phyloP scores from a whole-genome alignment of 1,140 invertebrate genomes.

The Xylocopa sonorina region DNA sequence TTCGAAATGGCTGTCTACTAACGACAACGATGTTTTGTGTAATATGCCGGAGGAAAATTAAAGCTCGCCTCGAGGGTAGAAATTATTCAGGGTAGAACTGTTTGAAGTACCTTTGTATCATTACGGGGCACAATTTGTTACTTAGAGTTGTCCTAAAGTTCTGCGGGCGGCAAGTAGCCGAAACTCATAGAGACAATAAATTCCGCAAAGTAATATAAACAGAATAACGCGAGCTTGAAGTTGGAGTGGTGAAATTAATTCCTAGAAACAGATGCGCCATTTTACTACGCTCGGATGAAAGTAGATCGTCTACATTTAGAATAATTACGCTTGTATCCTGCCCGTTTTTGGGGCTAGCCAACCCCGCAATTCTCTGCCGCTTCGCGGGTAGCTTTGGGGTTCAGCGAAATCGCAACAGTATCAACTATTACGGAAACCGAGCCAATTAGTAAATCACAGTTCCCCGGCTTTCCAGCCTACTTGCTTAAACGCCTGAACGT shows the following conservation, averaged over 20 bases:
- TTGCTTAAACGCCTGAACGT: not conserved
- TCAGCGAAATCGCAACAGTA: too few relatives aligned
- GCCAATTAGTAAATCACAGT: not conserved
- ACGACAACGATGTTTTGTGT: not conserved
- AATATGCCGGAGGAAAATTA: not conserved
- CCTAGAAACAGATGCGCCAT: too few relatives aligned
- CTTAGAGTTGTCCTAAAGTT: not conserved
- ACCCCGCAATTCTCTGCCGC: too few relatives aligned
- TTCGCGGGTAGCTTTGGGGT: too few relatives aligned
- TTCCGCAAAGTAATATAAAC: not conserved
- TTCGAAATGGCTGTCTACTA: not conserved
- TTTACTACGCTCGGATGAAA: too few relatives aligned
- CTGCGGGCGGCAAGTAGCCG: not conserved
- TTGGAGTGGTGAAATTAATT: too few relatives aligned
- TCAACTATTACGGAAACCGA: too few relatives aligned
- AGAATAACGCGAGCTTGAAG: not conserved
- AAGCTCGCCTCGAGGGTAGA: not conserved
- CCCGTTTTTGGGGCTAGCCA: too few relatives aligned
- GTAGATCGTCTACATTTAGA: too few relatives aligned
- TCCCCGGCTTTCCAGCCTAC: not conserved
- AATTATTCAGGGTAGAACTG: not conserved
- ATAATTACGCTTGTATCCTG: too few relatives aligned
- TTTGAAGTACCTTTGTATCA: not conserved
- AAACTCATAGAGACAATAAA: not conserved
- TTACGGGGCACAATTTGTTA: not conserved